phyloP scores from a whole-genome alignment of 2,797 vertebrate species.

The Siniperca obscura region DNA sequence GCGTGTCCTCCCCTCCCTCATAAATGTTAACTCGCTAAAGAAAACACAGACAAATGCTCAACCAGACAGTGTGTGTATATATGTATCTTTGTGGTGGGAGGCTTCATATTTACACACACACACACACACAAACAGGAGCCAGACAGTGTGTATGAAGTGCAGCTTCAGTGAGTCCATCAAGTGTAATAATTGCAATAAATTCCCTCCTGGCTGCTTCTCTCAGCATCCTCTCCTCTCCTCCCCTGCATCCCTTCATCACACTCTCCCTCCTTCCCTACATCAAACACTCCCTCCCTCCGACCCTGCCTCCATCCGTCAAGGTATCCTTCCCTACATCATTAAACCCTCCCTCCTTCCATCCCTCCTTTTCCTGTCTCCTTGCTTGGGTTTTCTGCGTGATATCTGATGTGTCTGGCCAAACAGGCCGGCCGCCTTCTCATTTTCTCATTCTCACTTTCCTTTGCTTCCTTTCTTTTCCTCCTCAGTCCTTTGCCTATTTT shows the following conservation, averaged over 20 bases:
- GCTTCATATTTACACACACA: conserved; percentile 37
- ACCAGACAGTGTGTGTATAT: conserved; percentile 37
- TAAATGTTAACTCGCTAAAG: conserved; percentile 67
- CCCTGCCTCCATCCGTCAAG: conserved; percentile 49
- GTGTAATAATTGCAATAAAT: conserved; percentile 83
- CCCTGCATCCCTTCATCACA: conserved; percentile 56
- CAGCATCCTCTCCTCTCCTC: conserved; percentile 68
- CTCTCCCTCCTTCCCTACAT: conserved; percentile 54
- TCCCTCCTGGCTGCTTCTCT: conserved; percentile 78
- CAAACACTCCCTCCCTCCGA: conserved; percentile 42
- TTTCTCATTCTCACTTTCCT: not conserved
- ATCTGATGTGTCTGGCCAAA: conserved; percentile 47
- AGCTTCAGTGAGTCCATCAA: conserved; percentile 82
- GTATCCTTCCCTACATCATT: conserved; percentile 33
- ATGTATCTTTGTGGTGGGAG: not conserved
- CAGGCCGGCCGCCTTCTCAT: not conserved
- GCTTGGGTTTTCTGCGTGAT: conserved; percentile 36
- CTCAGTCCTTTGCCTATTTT: not conserved
- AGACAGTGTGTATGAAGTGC: conserved; percentile 76
- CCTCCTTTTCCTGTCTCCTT: conserved; percentile 40
- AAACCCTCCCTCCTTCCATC: conserved; percentile 31
- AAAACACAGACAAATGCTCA: conserved; percentile 61
- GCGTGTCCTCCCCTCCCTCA: conserved; percentile 27
- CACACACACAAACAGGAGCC: conserved; percentile 61
- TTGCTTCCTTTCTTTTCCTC: not conserved